Percentiles rank a stretch among this genome's conserved stretches.
These are phyloP conservation scores for Seira musarum DNA, from an alignment of 2,888 invertebrate species.

Conservation along the genomic window DNA sequence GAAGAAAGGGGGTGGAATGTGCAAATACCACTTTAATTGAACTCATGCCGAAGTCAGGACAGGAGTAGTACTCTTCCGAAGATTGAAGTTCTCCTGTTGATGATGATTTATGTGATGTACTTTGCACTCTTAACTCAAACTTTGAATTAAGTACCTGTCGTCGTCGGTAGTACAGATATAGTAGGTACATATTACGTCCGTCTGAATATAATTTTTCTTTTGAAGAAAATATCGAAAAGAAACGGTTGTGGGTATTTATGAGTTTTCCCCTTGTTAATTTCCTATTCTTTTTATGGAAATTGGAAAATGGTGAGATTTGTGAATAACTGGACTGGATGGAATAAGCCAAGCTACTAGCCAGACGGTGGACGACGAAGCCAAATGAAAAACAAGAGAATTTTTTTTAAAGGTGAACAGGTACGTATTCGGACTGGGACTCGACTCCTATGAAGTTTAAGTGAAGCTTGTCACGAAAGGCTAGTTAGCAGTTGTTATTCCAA, in stretches of 20 bases:
- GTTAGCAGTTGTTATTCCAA: slow-evolving; percentile 34
- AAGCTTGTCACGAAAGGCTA: slow-evolving; percentile 53
- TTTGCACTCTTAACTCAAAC: too few species aligned
- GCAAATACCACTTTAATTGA: slow-evolving; percentile 29
- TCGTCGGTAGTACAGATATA: too few species aligned
- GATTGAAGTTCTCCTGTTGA: too few species aligned
- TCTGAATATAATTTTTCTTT: background rate
- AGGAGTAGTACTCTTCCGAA: too few species aligned
- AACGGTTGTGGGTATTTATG: slow-evolving; percentile 40
- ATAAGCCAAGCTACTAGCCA: too few species aligned
- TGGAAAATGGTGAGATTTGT: slow-evolving; percentile 54
- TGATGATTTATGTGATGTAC: too few species aligned
- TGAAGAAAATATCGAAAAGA: slow-evolving; percentile 4
- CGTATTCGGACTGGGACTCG: too few species aligned
- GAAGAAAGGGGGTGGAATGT: slow-evolving; percentile 45
- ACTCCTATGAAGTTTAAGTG: slow-evolving; percentile 37
- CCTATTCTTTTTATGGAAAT: slow-evolving; percentile 54
- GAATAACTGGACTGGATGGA: slow-evolving; percentile 44
- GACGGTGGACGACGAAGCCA: too few species aligned
- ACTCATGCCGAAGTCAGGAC: too few species aligned
- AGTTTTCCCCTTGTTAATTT: slow-evolving; percentile 42
- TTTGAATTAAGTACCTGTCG: too few species aligned
- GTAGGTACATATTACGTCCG: too few species aligned
- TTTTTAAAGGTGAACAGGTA: slow-evolving; percentile 24
- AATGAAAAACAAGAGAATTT: too few species aligned